Evolutionary conservation across 2,888 invertebrate species (phyloP), one percentile per base, ranked within the genome.

Genomic region (Drosophila kanekoi): DNA sequence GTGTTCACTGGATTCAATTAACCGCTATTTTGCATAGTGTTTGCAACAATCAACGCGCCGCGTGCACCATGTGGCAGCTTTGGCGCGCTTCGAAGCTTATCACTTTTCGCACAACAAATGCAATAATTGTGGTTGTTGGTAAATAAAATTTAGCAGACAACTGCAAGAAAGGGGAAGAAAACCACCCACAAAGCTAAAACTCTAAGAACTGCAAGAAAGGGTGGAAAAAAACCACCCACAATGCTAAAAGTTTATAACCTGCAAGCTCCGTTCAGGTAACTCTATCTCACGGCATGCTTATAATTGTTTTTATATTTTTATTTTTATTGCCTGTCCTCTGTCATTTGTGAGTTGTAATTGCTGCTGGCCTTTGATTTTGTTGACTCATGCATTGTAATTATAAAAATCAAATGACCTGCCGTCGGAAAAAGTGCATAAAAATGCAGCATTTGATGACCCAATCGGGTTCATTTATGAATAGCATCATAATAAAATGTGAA

Each of bases 1-100:
- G 58, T 73, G 82, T 68, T 87, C 90, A 86, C 60, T 90, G 90
- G 87, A 89, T 86, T 90, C 84, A 86, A 86, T 86, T 90, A 86
- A 90, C 87, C 85, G 70, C 81, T 87, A 83, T 84, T 87, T 89
- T 71, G 47, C 89, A 87, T 76, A 62, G 66, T 51, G 71, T 59
- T 65, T 53, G 52, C 38, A 57, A 51, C 51, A 57, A 40, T 60
- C 51, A 40, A 48, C 13, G 47, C 20, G 43, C 9, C 4, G 35
- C 49, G 49, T 48, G 57, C 73, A 44, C 49, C 28, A 8, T 37
- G 54, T 60, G 71, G 53, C 59, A 70, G 58, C 52, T 54, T 35
- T 52, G 40, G 54, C 45, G 47, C 40, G 35, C 6, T 45, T 8
- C 41, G 45, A 54, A n/a, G n/a, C n/a, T 77, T 72, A 80, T 69